Conservation (phyloP, 2,113 vertebrate genomes). For the Alouatta palliata region DNA sequence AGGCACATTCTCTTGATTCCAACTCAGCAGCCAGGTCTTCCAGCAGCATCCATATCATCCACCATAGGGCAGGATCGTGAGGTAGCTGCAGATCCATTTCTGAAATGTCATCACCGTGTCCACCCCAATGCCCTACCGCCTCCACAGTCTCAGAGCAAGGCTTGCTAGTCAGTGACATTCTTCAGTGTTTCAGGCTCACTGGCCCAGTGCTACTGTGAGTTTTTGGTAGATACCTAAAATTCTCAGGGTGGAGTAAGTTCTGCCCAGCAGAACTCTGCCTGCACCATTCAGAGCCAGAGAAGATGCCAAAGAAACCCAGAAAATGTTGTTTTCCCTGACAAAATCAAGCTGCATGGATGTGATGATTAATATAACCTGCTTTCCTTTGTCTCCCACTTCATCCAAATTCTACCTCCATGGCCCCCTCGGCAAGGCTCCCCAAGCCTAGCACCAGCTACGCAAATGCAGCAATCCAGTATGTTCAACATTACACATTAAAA, state of each 20-base stretch:
- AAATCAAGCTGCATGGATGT: background rate
- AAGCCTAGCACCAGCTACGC: accelerated
- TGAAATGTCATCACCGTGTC: background rate
- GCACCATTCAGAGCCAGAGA: background rate
- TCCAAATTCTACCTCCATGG: background rate
- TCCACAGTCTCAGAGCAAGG: background rate
- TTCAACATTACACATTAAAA: background rate
- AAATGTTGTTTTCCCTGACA: background rate
- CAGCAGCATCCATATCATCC: background rate
- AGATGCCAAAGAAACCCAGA: background rate
- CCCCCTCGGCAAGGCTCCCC: background rate
- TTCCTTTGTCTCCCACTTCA: background rate
- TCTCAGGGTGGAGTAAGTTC: background rate
- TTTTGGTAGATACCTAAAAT: background rate
- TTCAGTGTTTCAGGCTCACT: background rate
- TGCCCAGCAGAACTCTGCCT: background rate
- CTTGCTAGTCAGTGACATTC: background rate
- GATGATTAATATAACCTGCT: background rate
- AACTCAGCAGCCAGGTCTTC: background rate
- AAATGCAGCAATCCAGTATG: background rate
- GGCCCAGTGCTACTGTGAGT: background rate
- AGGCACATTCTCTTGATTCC: background rate
- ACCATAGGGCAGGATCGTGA: background rate
- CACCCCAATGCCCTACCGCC: no score
- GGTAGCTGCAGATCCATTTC: background rate